Percentiles rank a stretch among this genome's conserved stretches.
These are phyloP conservation scores for Drosophila demipolita DNA, from an alignment of 2,888 invertebrate species.

Conservation along the genomic window DNA sequence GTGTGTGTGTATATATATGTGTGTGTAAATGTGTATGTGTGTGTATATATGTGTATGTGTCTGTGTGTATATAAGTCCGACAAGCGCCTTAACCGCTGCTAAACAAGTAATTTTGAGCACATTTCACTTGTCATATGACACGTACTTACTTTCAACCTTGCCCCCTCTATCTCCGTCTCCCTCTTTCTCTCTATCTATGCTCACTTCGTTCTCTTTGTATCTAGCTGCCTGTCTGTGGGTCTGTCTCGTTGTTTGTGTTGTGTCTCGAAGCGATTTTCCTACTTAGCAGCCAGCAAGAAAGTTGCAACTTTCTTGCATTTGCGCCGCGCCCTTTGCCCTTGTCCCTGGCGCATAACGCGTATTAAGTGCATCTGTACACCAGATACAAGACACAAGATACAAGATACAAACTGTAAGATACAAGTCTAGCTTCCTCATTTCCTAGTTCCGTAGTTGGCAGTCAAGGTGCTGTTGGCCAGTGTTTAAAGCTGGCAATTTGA, in stretches of 20 bases:
- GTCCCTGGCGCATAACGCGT: constrained; percentile 54
- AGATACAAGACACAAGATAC: constrained; percentile 50
- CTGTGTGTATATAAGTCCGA: constrained; percentile 16
- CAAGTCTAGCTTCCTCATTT: constrained; percentile 38
- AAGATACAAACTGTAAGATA: constrained; percentile 45
- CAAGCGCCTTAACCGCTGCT: constrained; percentile 68
- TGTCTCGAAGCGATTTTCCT: constrained; percentile 75
- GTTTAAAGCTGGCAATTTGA: constrained; percentile 41
- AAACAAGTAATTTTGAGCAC: constrained; percentile 80
- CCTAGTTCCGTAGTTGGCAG: constrained; percentile 44
- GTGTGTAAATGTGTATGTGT: neutral
- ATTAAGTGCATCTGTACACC: constrained; percentile 61
- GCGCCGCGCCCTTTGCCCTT: constrained; percentile 27
- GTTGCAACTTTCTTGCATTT: constrained; percentile 67
- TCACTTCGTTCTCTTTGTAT: neutral
- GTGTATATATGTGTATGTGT: neutral
- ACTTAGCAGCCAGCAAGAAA: constrained; percentile 68
- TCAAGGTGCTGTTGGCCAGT: constrained; percentile 30
- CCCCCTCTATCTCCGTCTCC: neutral
- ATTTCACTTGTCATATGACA: constrained; percentile 80
- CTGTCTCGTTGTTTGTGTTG: constrained; percentile 21
- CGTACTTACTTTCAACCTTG: constrained; percentile 54
- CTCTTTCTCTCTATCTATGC: neutral
- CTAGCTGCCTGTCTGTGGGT: neutral
- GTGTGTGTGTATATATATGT: constrained; percentile 1